Conservation (phyloP, 2,797 vertebrate species). For the Amblyraja radiata region DNA sequence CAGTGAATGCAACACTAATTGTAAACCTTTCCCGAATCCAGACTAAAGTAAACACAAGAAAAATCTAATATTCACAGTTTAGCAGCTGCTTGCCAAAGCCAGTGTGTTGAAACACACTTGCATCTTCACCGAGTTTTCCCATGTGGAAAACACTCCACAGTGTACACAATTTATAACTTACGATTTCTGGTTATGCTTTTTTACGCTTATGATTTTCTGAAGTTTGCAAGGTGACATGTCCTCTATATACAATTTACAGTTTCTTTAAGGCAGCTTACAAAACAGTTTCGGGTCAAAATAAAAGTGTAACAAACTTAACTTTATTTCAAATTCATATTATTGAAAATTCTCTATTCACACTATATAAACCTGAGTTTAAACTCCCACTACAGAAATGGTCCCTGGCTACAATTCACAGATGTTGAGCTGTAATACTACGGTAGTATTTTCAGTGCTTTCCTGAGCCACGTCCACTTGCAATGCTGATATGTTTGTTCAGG, state of each 20-base stretch:
- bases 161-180: conserved; percentile 25
- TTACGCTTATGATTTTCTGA: conserved; percentile 1
- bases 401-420: conserved; percentile 26
- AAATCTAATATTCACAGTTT: conserved; percentile 32
- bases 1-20: conserved; percentile 33
- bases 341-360: conserved; percentile 37
- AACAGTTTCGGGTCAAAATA: conserved; percentile 34
- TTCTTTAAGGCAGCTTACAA: conserved; percentile 35
- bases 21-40: conserved; percentile 36
- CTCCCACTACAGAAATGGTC: conserved; percentile 26
- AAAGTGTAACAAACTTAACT: conserved; percentile 36
- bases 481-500: not conserved
- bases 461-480: conserved; percentile 12
- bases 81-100: conserved; percentile 33
- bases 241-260: conserved; percentile 33
- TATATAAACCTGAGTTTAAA: conserved; percentile 38
- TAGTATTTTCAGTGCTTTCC: conserved; percentile 34
- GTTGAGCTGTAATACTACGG: conserved; percentile 19
- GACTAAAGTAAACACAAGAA: conserved; percentile 33
- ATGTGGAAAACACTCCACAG: not conserved
- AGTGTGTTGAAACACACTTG: not conserved
- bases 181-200: not conserved
- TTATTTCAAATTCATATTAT: conserved; percentile 38
- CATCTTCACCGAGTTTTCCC: not conserved
- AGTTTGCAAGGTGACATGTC: conserved; percentile 23